phyloP scores from a whole-genome alignment of 2,888 invertebrate genomes.

The Chloroclysta siterata region DNA sequence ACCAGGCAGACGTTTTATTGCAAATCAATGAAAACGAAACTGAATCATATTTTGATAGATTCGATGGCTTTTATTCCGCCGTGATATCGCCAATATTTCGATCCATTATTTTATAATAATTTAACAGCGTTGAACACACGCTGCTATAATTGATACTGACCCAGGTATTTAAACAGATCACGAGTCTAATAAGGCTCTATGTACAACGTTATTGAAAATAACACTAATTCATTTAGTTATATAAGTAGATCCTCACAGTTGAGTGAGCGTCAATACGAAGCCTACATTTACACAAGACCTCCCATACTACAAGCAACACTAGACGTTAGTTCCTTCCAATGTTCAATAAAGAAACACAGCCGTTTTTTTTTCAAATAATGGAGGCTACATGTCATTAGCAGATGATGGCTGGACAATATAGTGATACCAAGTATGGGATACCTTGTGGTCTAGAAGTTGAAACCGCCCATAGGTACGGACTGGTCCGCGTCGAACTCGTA shows the following conservation, averaged over 20 bases:
- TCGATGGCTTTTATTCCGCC: not conserved
- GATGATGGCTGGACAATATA: not conserved
- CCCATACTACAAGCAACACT: constrained; percentile 4
- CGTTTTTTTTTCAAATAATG: not conserved
- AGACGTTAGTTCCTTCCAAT: not conserved
- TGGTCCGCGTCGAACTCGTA: constrained; percentile 90
- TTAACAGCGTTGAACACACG: not conserved
- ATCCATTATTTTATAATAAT: not conserved
- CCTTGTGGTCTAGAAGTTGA: constrained; percentile 88
- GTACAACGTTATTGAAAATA: constrained; percentile 39
- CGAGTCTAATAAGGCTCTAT: constrained; percentile 34
- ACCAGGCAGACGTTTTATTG: not conserved
- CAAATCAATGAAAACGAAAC: not conserved
- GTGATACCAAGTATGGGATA: constrained; percentile 22
- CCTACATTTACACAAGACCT: constrained; percentile 25
- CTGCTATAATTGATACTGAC: not conserved
- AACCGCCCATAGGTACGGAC: constrained; percentile 91
- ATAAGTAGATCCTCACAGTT: constrained; percentile 53
- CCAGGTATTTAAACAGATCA: constrained; percentile 17
- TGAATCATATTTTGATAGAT: not conserved
- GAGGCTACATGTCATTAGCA: not conserved
- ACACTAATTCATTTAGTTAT: constrained; percentile 30
- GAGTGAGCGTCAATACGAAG: constrained; percentile 50
- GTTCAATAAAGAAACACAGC: not conserved
- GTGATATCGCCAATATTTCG: not conserved